Evolutionary conservation across 1,140 invertebrate genomes (phyloP).

Genomic region (Cephus cinctus): DNA sequence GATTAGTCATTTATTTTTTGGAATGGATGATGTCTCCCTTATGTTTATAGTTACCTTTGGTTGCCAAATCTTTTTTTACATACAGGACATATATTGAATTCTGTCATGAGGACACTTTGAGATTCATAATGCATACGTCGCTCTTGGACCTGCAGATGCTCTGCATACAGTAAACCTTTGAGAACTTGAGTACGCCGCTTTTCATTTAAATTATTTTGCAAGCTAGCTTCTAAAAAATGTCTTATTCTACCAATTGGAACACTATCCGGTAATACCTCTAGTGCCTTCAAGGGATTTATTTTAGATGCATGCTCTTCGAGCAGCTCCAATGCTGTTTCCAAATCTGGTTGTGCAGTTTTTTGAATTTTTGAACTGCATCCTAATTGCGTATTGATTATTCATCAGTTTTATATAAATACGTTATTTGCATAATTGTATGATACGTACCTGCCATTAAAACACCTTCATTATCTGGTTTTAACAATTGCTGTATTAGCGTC

Average conservation of each 20-base stretch:
- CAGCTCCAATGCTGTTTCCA: slow-evolving; percentile 74
- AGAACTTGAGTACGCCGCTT: slow-evolving; percentile 74
- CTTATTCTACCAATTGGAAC: slow-evolving; percentile 72
- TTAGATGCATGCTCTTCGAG: slow-evolving; percentile 79
- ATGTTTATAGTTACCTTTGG: slow-evolving; percentile 66
- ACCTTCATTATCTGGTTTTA: slow-evolving; percentile 60
- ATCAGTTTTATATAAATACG: slow-evolving; percentile 57
- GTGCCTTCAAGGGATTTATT: slow-evolving; percentile 75
- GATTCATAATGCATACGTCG: slow-evolving; percentile 77
- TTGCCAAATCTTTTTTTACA: slow-evolving; percentile 91
- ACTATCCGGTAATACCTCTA: slow-evolving; percentile 74
- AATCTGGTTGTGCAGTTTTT: slow-evolving; percentile 64
- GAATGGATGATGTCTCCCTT: too few relatives aligned
- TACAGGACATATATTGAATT: slow-evolving; percentile 84
- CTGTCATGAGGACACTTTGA: slow-evolving; percentile 78
- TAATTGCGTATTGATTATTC: slow-evolving; percentile 59
- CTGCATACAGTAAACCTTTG: slow-evolving; percentile 79
- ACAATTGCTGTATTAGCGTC: slow-evolving; percentile 63
- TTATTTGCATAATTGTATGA: slow-evolving; percentile 12
- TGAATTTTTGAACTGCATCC: slow-evolving; percentile 49
- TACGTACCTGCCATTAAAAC: slow-evolving; percentile 46
- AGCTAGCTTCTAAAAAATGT: slow-evolving; percentile 74
- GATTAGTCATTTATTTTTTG: slow-evolving; percentile 18
- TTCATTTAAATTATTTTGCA: slow-evolving; percentile 72
- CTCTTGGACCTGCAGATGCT: slow-evolving; percentile 78